Evolutionary conservation across 2,888 invertebrate species (phyloP).

Genomic region (Drosophila borealis): DNA sequence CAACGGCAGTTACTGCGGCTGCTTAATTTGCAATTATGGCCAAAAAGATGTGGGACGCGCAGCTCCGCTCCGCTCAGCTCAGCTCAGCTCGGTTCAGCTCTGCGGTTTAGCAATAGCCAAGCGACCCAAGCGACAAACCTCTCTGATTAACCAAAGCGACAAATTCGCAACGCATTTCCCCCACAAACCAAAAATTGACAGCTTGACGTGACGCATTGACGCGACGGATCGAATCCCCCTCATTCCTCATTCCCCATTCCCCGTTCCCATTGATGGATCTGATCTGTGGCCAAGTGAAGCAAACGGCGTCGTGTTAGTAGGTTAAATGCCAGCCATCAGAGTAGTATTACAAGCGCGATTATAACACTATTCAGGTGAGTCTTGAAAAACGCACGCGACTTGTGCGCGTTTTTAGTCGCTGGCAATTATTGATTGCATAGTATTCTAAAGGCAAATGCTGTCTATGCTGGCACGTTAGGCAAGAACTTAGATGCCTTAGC

Average conservation of each 20-base stretch:
- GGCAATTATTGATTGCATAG: background rate
- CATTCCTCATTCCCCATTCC: background rate
- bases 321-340: conserved; percentile 58
- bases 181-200: conserved; percentile 36
- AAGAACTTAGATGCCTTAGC: background rate
- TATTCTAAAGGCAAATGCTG: background rate
- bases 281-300: conserved; percentile 35
- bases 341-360: conserved; percentile 47
- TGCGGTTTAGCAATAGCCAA: conserved; percentile 1
- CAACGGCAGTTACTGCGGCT: conserved; percentile 35
- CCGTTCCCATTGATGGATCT: conserved; percentile 42
- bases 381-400: conserved; percentile 43
- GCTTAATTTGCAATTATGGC: conserved; percentile 75
- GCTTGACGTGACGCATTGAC: conserved; percentile 43
- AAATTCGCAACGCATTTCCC: conserved; percentile 68
- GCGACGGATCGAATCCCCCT: conserved; percentile 29
- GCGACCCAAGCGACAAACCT: conserved; percentile 14
- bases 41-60: conserved; percentile 63
- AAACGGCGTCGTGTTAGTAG: conserved; percentile 62
- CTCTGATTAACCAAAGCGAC: conserved; percentile 25
- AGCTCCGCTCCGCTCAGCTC: conserved; percentile 24
- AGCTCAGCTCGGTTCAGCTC: background rate
- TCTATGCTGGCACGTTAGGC: background rate
- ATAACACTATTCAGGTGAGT: conserved; percentile 20
- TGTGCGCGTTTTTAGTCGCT: conserved; percentile 11